Conservation (phyloP, 2,113 vertebrate species). For the Xenopus borealis region DNA sequence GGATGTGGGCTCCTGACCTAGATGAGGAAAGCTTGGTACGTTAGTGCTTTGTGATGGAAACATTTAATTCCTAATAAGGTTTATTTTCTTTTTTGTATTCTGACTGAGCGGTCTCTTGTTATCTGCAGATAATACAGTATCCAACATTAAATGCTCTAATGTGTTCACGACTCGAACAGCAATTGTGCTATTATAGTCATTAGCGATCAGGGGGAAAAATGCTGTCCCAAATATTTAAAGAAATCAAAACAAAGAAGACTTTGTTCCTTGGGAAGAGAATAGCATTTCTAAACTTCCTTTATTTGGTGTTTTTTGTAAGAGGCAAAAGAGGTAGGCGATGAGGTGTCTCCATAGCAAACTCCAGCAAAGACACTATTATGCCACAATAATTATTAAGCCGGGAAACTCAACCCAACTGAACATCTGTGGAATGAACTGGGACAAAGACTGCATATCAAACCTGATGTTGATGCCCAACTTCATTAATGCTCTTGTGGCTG, state of each 20-base stretch:
- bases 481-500: too few relatives aligned
- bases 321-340: too few relatives aligned
- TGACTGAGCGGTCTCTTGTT: constrained; percentile 2
- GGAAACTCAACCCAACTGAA: too few relatives aligned
- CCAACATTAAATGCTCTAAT: background rate
- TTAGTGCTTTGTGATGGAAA: constrained; percentile 14
- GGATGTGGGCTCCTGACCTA: background rate
- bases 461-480: too few relatives aligned
- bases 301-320: too few relatives aligned
- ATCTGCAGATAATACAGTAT: constrained; percentile 7
- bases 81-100: background rate
- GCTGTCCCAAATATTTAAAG: constrained; percentile 6
- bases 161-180: background rate
- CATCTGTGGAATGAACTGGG: too few relatives aligned
- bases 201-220: background rate
- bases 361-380: too few relatives aligned
- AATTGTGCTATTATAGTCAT: constrained; percentile 1
- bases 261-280: too few relatives aligned
- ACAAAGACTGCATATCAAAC: too few relatives aligned
- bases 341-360: too few relatives aligned
- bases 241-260: background rate
- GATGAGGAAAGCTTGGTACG: constrained; percentile 5
- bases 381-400: too few relatives aligned
- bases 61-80: constrained; percentile 10
- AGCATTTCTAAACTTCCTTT: too few relatives aligned